Evolutionary conservation across 2,888 invertebrate genomes (phyloP).

Genomic region (Lacanobia oleracea): DNA sequence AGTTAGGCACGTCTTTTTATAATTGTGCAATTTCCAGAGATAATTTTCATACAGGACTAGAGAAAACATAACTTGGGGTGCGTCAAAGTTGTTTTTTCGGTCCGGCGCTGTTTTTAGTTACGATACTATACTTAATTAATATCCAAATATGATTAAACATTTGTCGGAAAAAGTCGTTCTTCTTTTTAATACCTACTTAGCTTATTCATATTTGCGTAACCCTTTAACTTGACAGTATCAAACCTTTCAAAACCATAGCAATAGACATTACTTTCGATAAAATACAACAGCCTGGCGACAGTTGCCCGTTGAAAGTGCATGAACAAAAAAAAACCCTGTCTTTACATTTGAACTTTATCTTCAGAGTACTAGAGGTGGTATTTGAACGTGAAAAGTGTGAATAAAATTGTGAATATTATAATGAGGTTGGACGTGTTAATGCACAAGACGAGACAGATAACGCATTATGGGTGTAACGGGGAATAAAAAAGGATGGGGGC

Average conservation of each 20-base stretch:
- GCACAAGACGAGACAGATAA: constrained; percentile 83
- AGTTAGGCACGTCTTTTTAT: background rate
- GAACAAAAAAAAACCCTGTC: constrained; percentile 22
- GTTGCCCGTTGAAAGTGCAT: constrained; percentile 44
- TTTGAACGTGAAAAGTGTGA: constrained; percentile 29
- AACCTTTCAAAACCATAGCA: constrained; percentile 8
- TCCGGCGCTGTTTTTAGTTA: background rate
- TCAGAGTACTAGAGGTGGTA: constrained; percentile 14
- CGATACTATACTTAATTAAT: background rate
- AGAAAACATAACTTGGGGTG: background rate
- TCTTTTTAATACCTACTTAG: background rate
- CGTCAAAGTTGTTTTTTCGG: background rate
- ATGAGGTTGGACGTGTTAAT: constrained; percentile 86
- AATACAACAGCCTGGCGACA: constrained; percentile 62
- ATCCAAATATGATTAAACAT: no score
- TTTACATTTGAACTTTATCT: constrained; percentile 24
- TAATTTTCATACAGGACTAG: background rate
- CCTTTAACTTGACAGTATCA: background rate
- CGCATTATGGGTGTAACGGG: constrained; percentile 76
- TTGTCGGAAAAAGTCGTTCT: background rate
- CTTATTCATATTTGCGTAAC: constrained; percentile 7
- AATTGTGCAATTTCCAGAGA: background rate
- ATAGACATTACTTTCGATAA: constrained; percentile 41
- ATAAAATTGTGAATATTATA: constrained; percentile 74
- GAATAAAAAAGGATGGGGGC: constrained; percentile 70